These are phyloP conservation scores for Charadrius vociferus DNA, from an alignment of 2,113 vertebrate genomes.

Conservation along the genomic window DNA sequence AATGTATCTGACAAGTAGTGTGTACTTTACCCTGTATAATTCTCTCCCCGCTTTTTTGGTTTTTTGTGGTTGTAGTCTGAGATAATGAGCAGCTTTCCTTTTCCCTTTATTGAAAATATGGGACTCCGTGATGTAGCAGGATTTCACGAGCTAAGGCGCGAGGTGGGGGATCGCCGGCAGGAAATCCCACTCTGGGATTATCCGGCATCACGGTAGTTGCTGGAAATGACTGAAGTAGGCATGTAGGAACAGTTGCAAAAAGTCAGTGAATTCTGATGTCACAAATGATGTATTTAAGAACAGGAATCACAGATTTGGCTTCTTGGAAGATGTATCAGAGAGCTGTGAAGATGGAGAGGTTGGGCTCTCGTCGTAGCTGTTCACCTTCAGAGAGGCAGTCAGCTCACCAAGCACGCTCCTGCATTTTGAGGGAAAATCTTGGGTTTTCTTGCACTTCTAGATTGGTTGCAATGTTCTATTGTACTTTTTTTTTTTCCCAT, in stretches of 20 bases:
- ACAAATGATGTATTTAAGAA: neutral
- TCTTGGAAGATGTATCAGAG: neutral
- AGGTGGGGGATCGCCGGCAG: neutral
- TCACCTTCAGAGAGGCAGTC: neutral
- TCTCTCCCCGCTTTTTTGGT: neutral
- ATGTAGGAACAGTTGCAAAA: neutral
- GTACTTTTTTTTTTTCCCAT: fast-evolving
- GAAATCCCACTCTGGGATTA: neutral
- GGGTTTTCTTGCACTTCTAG: neutral
- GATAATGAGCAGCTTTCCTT: neutral
- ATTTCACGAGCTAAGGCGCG: neutral
- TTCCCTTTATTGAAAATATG: neutral
- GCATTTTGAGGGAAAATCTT: neutral
- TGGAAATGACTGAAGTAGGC: neutral
- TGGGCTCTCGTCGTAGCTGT: neutral
- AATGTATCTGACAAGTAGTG: neutral
- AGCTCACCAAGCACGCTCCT: neutral
- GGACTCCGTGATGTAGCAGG: neutral
- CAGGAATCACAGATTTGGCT: neutral
- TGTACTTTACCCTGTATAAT: neutral
- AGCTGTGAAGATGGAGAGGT: neutral
- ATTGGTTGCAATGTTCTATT: neutral
- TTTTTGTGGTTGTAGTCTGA: neutral
- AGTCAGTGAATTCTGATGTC: neutral
- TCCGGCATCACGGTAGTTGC: neutral